Evolutionary conservation across 2,113 vertebrate genomes (phyloP).

Genomic region (Serinus canaria): DNA sequence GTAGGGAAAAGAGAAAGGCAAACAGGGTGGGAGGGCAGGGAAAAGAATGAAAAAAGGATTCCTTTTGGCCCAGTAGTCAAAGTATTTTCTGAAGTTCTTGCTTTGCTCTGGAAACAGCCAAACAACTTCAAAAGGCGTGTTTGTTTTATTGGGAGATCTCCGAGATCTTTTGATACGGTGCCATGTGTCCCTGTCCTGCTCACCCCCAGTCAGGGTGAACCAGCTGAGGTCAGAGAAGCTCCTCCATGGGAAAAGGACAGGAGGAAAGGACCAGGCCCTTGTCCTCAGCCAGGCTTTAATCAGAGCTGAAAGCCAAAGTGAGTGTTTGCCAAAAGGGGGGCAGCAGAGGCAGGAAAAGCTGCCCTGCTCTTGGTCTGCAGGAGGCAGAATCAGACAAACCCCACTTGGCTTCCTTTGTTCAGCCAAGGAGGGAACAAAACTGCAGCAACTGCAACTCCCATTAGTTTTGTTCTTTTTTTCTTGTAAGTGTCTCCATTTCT

Average conservation of each 20-base stretch:
- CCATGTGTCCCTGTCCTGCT: background rate
- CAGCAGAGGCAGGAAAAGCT: background rate
- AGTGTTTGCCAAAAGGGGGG: background rate
- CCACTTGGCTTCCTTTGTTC: background rate
- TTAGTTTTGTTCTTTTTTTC: background rate
- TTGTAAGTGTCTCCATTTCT: background rate
- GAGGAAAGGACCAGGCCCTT: background rate
- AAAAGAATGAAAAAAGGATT: background rate
- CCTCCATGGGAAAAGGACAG: background rate
- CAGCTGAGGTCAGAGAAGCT: background rate
- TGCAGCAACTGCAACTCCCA: background rate
- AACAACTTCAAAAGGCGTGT: conserved; percentile 37
- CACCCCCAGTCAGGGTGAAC: background rate
- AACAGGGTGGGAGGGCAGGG: background rate
- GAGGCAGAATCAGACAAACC: background rate
- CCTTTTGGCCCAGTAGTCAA: background rate
- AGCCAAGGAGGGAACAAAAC: background rate
- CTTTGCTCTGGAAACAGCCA: conserved; percentile 39
- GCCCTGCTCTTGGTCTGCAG: background rate
- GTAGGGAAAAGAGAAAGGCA: background rate
- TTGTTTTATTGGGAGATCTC: conserved; percentile 5
- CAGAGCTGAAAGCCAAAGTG: background rate
- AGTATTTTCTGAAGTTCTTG: conserved; percentile 27
- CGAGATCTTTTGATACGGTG: background rate
- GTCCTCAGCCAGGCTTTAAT: background rate